Percentiles rank a stretch among this genome's conserved stretches.
These are phyloP conservation scores for Gymnothorax reevesii DNA, from an alignment of 2,797 vertebrate genomes.

Conservation along the genomic window DNA sequence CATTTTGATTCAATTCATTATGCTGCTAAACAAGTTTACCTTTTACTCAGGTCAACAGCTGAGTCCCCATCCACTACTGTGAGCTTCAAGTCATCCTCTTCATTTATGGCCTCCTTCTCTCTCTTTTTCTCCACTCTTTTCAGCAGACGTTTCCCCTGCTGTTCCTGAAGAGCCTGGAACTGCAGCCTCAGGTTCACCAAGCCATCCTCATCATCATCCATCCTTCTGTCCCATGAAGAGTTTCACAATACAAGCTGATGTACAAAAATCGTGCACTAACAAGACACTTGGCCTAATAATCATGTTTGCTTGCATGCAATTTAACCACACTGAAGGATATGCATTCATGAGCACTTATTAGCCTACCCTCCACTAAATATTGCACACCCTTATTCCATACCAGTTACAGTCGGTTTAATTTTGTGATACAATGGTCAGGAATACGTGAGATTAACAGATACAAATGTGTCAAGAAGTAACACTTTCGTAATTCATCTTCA, in stretches of 20 bases:
- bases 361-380: neutral
- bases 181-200: slow-evolving; percentile 75
- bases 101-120: slow-evolving; percentile 50
- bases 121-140: slow-evolving; percentile 70
- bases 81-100: slow-evolving; percentile 62
- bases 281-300: neutral
- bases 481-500: neutral
- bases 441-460: neutral
- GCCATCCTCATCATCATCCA: slow-evolving; percentile 68
- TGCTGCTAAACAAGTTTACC: slow-evolving; percentile 37
- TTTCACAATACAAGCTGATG: neutral
- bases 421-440: neutral
- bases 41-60: slow-evolving; percentile 52
- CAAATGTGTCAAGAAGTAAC: neutral
- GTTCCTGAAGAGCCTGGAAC: slow-evolving; percentile 83
- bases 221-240: slow-evolving; percentile 42
- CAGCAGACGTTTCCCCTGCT: slow-evolving; percentile 76
- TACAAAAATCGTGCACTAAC: neutral
- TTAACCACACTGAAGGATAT: neutral
- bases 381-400: neutral
- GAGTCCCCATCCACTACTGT: slow-evolving; percentile 48
- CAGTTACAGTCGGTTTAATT: neutral
- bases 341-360: neutral
- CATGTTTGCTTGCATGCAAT: neutral
- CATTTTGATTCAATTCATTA: no score